A percentile compares a stretch with the other conserved stretches of the same genome.
Conservation (phyloP, 2,113 vertebrate genomes). For the Clarias batrachus region DNA sequence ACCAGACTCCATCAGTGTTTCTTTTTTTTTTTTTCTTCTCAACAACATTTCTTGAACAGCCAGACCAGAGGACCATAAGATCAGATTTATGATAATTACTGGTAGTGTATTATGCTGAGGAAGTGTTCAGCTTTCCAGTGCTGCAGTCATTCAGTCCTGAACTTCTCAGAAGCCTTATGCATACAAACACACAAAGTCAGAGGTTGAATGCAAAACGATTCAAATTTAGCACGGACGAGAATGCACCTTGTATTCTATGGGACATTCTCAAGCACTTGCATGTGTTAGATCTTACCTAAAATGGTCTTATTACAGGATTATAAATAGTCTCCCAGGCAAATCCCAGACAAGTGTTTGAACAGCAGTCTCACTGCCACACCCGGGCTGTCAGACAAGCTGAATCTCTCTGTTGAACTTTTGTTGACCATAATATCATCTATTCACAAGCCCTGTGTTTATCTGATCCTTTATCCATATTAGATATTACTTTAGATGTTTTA, state of each 20-base stretch:
- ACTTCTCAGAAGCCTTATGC: neutral
- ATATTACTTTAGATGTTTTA: neutral
- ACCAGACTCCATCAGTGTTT: constrained; percentile 42
- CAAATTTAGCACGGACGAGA: constrained; percentile 20
- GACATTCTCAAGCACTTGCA: constrained; percentile 29
- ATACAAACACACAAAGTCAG: neutral
- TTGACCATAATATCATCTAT: constrained; percentile 39
- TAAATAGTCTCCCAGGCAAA: constrained; percentile 53
- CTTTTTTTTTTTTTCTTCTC: neutral
- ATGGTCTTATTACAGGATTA: constrained; percentile 46
- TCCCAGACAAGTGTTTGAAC: constrained; percentile 60
- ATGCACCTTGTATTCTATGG: neutral
- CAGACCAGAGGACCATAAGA: neutral
- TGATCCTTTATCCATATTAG: neutral
- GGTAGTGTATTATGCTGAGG: neutral
- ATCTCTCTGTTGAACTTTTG: constrained; percentile 47
- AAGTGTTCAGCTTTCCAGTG: neutral
- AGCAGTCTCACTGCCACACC: constrained; percentile 53
- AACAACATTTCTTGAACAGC: constrained; percentile 3
- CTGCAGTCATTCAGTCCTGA: neutral
- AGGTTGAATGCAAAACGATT: neutral
- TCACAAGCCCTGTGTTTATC: constrained; percentile 31
- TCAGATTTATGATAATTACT: neutral
- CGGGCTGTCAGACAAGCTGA: constrained; percentile 53
- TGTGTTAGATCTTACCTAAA: constrained; percentile 45